Base-by-base conservation (phyloP, 1,140 invertebrate species). In the Tetramorium simillimum region DNA sequence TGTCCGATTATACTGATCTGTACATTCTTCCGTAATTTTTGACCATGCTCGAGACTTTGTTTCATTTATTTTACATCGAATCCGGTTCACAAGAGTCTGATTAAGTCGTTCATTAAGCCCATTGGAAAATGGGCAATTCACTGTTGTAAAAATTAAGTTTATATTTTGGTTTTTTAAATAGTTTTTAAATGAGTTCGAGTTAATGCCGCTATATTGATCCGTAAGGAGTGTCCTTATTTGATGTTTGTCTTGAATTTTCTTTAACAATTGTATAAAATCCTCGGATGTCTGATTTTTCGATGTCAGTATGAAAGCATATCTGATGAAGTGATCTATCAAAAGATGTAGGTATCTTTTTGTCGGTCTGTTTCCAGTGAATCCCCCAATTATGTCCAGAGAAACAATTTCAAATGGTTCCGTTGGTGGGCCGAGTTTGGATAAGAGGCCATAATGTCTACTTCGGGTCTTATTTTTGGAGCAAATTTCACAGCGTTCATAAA, bases 241-340 rank as follows among this genome's bases (percentile, higher is more conserved):
- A n/a, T 65, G 63, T 65, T 40, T 65, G 3, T 65, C 63, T 40
- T 65, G 63, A 7, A 65, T 65, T 40, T 40, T 65, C 18, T 40
- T 10, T 7, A 40, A 10, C 7, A 65, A 9, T 40, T 40, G 9
- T 65, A 10, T 65, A 3, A 65, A 65, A 65, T 65, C 63, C n/a
- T 33, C 63, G 2, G 63, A 65, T 33, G 63, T 65, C 16, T 65
- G 63, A 40, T 65, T 65, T 65, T 65, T 65, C 33, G 63, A 65
- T 65, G 63, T 65, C 12, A 73, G 43, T 86, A 91, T 93, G 84
- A 81, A 94, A 28, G 88, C 93, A 86, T 77, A 93, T 92, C 93
- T 88, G 67, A 81, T 91, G 82, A 92, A 92, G 49, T 93, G 92
- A 14, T 86, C 84, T 18, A 77, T 75, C 33, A 77, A 14, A 24